A percentile compares a stretch with the other conserved stretches of the same genome.
Conservation (phyloP, 35 echinoderm and acorn worm species). For the Apostichopus californicus region DNA sequence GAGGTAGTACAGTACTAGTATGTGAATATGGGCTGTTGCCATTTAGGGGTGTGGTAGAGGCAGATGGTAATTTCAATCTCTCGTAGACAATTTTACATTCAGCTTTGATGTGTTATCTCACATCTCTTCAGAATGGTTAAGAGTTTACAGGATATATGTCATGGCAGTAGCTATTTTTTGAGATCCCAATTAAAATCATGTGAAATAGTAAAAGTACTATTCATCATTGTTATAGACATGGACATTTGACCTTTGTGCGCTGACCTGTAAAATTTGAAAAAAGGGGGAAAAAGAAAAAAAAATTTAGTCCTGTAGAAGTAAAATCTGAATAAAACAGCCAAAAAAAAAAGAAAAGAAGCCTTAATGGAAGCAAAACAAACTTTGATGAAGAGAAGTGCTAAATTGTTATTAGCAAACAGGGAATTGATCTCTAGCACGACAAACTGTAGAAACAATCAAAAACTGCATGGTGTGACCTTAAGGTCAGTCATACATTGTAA, state of each 20-base stretch:
- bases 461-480: background rate
- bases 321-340: background rate
- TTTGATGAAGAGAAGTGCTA: background rate
- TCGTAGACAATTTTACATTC: no score
- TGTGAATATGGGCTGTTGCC: no score
- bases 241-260: background rate
- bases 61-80: no score
- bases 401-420: slow-evolving; percentile 5
- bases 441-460: background rate
- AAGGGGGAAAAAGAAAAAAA: background rate
- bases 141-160: no score
- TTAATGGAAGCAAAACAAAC: background rate
- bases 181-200: no score
- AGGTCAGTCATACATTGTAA: background rate
- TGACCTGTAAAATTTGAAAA: background rate
- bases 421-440: background rate
- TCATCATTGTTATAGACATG: no score
- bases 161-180: background rate
- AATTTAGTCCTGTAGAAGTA: background rate
- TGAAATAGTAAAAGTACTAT: no score
- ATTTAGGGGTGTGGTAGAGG: no score
- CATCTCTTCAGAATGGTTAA: no score
- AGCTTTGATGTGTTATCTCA: no score
- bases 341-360: background rate
- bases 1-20: background rate